phyloP scores from a whole-genome alignment of 2,797 vertebrate species.

The Sebastes taczanowskii region DNA sequence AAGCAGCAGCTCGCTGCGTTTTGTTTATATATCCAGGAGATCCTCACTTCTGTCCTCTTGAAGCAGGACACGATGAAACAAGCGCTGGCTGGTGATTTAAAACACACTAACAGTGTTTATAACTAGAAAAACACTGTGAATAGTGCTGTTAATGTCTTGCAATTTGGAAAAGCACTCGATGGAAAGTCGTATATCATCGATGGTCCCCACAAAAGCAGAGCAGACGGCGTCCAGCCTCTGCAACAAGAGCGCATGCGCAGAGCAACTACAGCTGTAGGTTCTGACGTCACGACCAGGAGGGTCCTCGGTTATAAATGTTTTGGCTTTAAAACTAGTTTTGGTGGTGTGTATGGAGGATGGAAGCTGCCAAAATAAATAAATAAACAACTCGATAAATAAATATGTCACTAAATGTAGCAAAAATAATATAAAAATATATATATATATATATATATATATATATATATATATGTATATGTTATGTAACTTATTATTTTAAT shows the following conservation, averaged over 20 bases:
- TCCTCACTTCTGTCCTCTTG: constrained; percentile 20
- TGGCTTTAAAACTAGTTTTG: neutral
- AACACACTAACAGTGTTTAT: neutral
- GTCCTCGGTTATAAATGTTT: neutral
- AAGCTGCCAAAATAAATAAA: too few species aligned
- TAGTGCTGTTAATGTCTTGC: too few species aligned
- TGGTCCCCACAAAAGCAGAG: constrained; percentile 67
- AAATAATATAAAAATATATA: too few species aligned
- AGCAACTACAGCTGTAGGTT: constrained; percentile 31
- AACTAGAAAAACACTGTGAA: fast-evolving
- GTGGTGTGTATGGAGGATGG: too few species aligned
- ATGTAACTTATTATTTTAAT: too few species aligned
- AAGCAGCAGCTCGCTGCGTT: constrained; percentile 55
- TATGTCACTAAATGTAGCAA: too few species aligned
- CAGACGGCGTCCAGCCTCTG: constrained; percentile 33
- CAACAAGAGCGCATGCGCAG: constrained; percentile 69
- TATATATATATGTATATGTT: too few species aligned
- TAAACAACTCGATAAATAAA: too few species aligned
- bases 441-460: too few species aligned
- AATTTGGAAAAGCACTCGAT: neutral
- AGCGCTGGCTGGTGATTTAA: neutral
- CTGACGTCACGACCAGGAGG: constrained; percentile 66
- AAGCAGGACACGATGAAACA: neutral
- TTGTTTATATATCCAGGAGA: constrained; percentile 72
- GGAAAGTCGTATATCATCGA: constrained; percentile 45